A percentile compares a stretch with the other conserved stretches of the same genome.
Conservation (phyloP, 2,888 invertebrate species). For the Trichogramma dendrolimi region DNA sequence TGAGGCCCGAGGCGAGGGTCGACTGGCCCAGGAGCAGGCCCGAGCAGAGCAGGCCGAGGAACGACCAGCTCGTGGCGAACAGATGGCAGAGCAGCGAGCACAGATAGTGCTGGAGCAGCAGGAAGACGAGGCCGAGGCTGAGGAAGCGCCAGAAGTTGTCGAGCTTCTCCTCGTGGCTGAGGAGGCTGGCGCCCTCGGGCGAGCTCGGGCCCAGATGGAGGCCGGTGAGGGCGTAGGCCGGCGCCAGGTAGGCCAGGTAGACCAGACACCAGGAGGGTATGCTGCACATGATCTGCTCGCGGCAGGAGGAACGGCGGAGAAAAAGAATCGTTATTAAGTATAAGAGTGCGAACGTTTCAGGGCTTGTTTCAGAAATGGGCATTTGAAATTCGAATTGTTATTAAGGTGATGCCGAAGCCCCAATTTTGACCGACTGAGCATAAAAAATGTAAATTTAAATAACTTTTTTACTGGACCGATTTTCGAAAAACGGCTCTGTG, state of each 20-base stretch:
- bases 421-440: no score
- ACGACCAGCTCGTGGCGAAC: constrained; percentile 41
- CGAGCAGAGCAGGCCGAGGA: constrained; percentile 41
- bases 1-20: constrained; percentile 43
- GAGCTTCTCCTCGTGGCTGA: constrained; percentile 42
- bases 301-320: constrained; percentile 30
- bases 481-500: no score
- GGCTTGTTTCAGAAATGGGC: not conserved
- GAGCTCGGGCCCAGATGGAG: constrained; percentile 56
- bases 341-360: not conserved
- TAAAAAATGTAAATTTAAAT: no score
- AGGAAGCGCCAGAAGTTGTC: constrained; percentile 47
- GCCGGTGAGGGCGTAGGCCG: constrained; percentile 85
- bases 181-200: not conserved
- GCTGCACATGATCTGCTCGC: constrained; percentile 68
- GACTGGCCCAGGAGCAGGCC: constrained; percentile 45
- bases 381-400: not conserved
- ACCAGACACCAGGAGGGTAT: constrained; percentile 74
- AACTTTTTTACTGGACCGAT: no score
- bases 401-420: no score
- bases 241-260: constrained; percentile 80
- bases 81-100: constrained; percentile 44
- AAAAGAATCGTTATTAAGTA: not conserved
- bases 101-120: constrained; percentile 45
- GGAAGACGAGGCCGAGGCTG: constrained; percentile 42